These are phyloP conservation scores for Andrena hattorfiana DNA, from an alignment of 2,888 invertebrate species.

Conservation along the genomic window DNA sequence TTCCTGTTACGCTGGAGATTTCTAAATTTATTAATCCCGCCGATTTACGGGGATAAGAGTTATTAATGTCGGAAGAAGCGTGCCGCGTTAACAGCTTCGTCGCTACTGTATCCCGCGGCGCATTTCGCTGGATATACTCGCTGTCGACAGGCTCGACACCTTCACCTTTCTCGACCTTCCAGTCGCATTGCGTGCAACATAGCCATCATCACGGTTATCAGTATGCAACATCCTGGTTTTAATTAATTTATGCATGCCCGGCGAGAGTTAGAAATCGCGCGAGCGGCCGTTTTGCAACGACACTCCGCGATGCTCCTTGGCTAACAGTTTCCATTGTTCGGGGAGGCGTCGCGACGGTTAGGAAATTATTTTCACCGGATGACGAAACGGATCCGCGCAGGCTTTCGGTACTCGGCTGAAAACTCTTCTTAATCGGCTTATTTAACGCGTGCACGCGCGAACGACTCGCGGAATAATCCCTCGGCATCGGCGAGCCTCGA, in stretches of 20 bases:
- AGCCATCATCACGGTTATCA: conserved; percentile 9
- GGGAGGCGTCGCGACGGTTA: conserved; percentile 9
- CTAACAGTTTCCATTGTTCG: conserved; percentile 41
- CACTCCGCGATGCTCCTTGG: conserved; percentile 24
- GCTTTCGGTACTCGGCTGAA: not conserved
- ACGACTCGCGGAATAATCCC: conserved; percentile 16
- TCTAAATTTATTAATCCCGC: not conserved
- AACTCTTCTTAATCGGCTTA: conserved; percentile 23
- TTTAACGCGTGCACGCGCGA: conserved; percentile 16
- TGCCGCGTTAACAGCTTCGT: not conserved
- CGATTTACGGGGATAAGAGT: not conserved
- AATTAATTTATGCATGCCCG: conserved; percentile 39
- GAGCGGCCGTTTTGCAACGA: conserved; percentile 15
- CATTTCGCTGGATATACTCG: not conserved
- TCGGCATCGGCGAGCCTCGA: not conserved
- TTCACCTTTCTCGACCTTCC: conserved; percentile 35
- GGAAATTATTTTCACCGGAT: conserved; percentile 31
- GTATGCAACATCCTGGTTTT: conserved; percentile 49
- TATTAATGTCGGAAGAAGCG: not conserved
- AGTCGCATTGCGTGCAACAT: not conserved
- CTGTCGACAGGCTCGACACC: conserved; percentile 11
- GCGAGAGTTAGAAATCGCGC: conserved; percentile 12
- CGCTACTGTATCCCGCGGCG: not conserved
- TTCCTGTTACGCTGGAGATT: not conserved
- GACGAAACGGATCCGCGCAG: conserved; percentile 15